Conservation (phyloP, 2,888 invertebrate genomes). For the Drosophila falleni region DNA sequence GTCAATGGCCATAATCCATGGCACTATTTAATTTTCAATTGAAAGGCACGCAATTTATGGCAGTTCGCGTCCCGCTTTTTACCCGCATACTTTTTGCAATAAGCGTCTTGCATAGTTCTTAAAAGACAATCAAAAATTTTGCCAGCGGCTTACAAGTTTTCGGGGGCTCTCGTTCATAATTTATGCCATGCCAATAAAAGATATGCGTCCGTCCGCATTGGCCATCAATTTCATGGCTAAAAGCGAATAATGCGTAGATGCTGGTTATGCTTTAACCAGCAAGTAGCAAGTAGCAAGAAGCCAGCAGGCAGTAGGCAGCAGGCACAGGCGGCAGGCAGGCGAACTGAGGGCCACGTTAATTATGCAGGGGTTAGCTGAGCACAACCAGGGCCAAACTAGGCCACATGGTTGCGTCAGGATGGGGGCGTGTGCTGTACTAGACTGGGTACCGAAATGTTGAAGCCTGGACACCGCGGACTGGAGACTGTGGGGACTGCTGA, state of each 20-base stretch:
- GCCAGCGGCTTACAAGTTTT: slow-evolving; percentile 75
- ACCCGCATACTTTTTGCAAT: slow-evolving; percentile 7
- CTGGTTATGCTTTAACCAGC: slow-evolving; percentile 24
- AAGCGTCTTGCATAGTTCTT: slow-evolving; percentile 47
- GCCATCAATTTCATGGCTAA: slow-evolving; percentile 71
- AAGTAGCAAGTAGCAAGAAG: not conserved
- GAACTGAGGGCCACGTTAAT: slow-evolving; percentile 36
- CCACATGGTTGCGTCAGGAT: slow-evolving; percentile 67
- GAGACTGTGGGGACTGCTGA: slow-evolving; percentile 13
- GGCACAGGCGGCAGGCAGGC: slow-evolving; percentile 25
- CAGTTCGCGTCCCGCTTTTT: not conserved
- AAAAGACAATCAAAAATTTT: slow-evolving; percentile 78
- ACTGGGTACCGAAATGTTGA: slow-evolving; percentile 27
- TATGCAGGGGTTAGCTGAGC: slow-evolving; percentile 58
- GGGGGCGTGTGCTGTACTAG: slow-evolving; percentile 16
- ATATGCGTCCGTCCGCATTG: slow-evolving; percentile 45
- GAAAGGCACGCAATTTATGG: slow-evolving; percentile 68
- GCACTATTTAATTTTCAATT: slow-evolving; percentile 78
- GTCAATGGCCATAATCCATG: slow-evolving; percentile 71
- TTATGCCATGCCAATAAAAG: slow-evolving; percentile 77
- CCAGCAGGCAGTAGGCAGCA: slow-evolving; percentile 21
- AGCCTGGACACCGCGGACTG: slow-evolving; percentile 17
- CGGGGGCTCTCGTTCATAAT: slow-evolving; percentile 64
- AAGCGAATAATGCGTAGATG: slow-evolving; percentile 67
- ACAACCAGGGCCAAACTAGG: slow-evolving; percentile 74